Evolutionary conservation across 2,888 invertebrate genomes (phyloP), one percentile per base, ranked within the genome.

Genomic region (Melinaea menophilus): DNA sequence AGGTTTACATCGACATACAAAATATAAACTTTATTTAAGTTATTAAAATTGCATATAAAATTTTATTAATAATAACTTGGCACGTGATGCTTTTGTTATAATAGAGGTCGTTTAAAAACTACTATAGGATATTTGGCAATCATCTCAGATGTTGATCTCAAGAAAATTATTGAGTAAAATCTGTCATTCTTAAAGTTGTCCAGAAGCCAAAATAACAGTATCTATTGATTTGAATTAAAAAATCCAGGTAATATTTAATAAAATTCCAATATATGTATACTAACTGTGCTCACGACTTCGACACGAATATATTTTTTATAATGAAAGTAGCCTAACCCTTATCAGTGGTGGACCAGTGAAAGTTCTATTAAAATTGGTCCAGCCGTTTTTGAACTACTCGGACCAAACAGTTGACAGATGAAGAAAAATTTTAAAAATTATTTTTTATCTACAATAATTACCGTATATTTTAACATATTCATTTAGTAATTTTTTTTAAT

Each of bases 151-250:
- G 41, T 54, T 48, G 35, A 7, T 46, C 35, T 13, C 56, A 45
- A 41, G 31, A 59, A 59, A 35, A 61, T 61, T 45, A 61, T 61
- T 47, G 56, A 35, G 45, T 41, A 55, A 59, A 61, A 35, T 61
- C 56, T 56, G 22, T 55, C 47, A 56, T 56, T 34, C 46, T 55
- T 45, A 35, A 55, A 45, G 55, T 55, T 55, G 55, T 59, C 12
- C 45, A 22, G 41, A 13, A 45, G 59, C 55, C 55, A 55, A 59
- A 59, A 33, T 55, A 33, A 51, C 31, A 31, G 5, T 59, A 55
- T 33, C 54, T 45, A 45, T 4, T 55, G 59, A 37, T 13, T 41
- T 11, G 2, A 54, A 48, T 45, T 35, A 4, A 22, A 12, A 37
- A 47, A 31, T 22, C 5, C 1, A 51, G 3, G 9, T 9, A 2